Base-by-base conservation (phyloP, 2,113 vertebrate species). In the Neotragus moschatus region DNA sequence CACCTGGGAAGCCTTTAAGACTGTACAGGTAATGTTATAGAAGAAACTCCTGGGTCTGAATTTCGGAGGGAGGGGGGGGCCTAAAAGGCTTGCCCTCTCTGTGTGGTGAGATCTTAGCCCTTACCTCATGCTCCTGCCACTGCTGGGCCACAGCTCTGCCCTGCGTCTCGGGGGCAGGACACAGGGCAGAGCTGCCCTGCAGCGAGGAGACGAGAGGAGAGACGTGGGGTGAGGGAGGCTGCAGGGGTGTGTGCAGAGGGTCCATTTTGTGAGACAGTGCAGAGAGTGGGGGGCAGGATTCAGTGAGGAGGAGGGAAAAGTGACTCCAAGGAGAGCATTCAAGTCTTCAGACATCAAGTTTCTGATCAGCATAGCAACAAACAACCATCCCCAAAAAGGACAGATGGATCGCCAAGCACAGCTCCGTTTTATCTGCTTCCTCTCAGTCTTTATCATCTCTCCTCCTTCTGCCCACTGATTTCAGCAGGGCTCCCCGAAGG, bases 21-120 rank as follows among this genome's bases (percentile, higher is more conserved):
- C 15, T 21, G 19, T 4, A 0, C 7, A 0, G 4, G 19, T 5
- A 21, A 25, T 6, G 4, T 1, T 15, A 11, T 1, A 66, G 30
- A 43, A 12, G 49, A 55, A 47, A 16, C 49, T 16, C n/a, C 70
- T 4, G 36, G 7, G 33, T 25, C 25, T 49, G 86, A 13, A 30
- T 10, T 47, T 28, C 1, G 1, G 23, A 47, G 47, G 4, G 5
- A 21, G 19, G 55, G 26, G 26, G 19, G 7, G 39, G 21, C n/a
- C 77, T 6, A 56, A 30, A 79, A 26, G 51, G 2, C 25, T 17
- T 8, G 3, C n/a, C 6, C 28, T 9, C 0, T 36, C 60, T 56
- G 26, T 61, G 30, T 10, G 73, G 2, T 12, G 9, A 21, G 51
- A 39, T 43, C 43, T 28, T 11, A 26, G 61, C 6, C 28, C 19